Evolutionary conservation across 2,888 invertebrate genomes (phyloP).

Genomic region (Melinaea menophilus): DNA sequence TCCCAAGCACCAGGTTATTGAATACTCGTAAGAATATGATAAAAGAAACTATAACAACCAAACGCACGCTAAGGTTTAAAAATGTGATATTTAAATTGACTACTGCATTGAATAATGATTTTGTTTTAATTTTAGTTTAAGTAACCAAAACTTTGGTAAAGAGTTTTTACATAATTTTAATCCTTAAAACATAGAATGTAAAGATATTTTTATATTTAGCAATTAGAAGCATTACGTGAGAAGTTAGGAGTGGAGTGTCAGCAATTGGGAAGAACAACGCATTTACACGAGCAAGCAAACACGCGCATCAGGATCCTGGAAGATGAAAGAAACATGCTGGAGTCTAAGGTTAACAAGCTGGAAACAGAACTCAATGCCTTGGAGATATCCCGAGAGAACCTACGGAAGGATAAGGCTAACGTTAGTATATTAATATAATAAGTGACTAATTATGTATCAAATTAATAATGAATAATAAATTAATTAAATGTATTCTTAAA

Average conservation of each 20-base stretch:
- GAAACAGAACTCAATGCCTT: constrained; percentile 87
- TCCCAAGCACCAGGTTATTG: no score
- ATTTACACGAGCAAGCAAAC: constrained; percentile 81
- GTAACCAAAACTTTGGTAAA: no score
- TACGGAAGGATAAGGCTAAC: constrained; percentile 86
- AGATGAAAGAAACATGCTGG: constrained; percentile 85
- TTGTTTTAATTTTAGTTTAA: no score
- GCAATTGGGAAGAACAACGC: constrained; percentile 83
- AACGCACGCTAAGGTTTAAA: no score
- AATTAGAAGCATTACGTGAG: constrained; percentile 86
- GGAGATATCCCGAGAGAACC: constrained; percentile 83
- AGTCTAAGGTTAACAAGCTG: constrained; percentile 85
- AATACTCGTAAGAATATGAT: no score
- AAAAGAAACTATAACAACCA: no score
- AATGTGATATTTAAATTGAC: no score
- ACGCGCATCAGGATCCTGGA: constrained; percentile 83
- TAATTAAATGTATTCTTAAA: no score
- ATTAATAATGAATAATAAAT: no score
- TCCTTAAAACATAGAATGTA: background rate
- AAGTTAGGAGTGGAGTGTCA: constrained; percentile 85
- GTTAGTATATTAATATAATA: constrained; percentile 78
- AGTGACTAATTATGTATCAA: no score
- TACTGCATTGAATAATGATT: no score
- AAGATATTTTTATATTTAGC: constrained; percentile 65
- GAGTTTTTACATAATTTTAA: no score